phyloP scores from a whole-genome alignment of 1,140 invertebrate genomes.

The Drosophila novamexicana region DNA sequence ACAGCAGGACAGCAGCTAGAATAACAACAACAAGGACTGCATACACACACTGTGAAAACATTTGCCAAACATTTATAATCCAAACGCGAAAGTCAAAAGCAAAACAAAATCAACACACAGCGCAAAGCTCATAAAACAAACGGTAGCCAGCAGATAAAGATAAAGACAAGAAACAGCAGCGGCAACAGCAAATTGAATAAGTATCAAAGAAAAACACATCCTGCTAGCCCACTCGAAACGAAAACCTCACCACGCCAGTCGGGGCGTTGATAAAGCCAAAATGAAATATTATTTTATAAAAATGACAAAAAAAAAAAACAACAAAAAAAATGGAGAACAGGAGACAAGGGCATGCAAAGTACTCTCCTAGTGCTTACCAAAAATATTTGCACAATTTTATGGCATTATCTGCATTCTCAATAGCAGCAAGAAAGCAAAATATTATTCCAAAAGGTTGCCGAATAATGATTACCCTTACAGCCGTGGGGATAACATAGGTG shows the following conservation, averaged over 20 bases:
- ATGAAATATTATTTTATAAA: conserved; percentile 43
- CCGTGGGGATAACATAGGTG: too few species aligned
- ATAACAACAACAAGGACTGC: conserved; percentile 21
- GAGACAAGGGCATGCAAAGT: too few species aligned
- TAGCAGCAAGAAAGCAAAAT: conserved; percentile 15
- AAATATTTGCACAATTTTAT: conserved; percentile 51
- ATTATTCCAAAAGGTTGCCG: too few species aligned
- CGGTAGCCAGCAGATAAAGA: conserved; percentile 21
- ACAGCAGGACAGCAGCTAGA: conserved; percentile 30
- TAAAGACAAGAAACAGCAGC: conserved; percentile 19
- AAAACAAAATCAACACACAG: conserved; percentile 57
- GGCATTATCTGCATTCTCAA: conserved; percentile 73
- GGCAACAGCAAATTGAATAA: conserved; percentile 59
- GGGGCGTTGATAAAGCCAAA: conserved; percentile 47
- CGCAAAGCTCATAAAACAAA: conserved; percentile 53
- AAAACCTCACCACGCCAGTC: conserved; percentile 21
- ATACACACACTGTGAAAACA: conserved; percentile 62
- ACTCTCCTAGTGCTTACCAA: conserved; percentile 21
- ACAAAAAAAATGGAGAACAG: conserved; percentile 29
- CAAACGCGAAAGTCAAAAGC: conserved; percentile 66
- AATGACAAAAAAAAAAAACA: conserved; percentile 19
- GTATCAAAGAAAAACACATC: conserved; percentile 30
- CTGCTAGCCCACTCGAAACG: not conserved
- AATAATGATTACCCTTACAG: too few species aligned
- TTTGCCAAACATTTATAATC: conserved; percentile 74